phyloP scores from a whole-genome alignment of 2,113 vertebrate species.

The Cyrtonyx montezumae region DNA sequence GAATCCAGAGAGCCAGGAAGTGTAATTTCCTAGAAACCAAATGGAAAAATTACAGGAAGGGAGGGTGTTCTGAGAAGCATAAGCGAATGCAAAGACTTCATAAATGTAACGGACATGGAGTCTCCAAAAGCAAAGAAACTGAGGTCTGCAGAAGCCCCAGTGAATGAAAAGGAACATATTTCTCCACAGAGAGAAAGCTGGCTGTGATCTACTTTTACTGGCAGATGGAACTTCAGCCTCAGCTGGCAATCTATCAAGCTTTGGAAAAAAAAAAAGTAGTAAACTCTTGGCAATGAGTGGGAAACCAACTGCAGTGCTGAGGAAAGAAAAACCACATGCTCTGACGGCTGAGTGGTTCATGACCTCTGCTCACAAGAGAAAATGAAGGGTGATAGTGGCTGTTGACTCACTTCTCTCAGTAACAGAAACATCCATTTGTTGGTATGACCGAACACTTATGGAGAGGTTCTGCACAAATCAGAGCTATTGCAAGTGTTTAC shows the following conservation, averaged over 20 bases:
- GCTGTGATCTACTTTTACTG: slow-evolving; percentile 42
- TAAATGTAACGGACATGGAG: neutral
- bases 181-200: slow-evolving; percentile 29
- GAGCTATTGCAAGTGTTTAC: neutral
- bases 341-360: neutral
- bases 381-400: neutral
- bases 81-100: neutral
- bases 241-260: slow-evolving; percentile 53
- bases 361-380: neutral
- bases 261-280: slow-evolving; percentile 23
- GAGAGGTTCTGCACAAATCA: slow-evolving; percentile 4
- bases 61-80: neutral
- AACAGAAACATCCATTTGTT: neutral
- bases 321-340: slow-evolving; percentile 19
- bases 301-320: slow-evolving; percentile 36
- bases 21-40: slow-evolving; percentile 39
- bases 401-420: slow-evolving; percentile 35
- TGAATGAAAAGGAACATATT: neutral
- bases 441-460: slow-evolving; percentile 2
- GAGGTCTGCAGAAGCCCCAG: slow-evolving; percentile 6
- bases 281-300: slow-evolving; percentile 45
- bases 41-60: neutral
- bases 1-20: slow-evolving; percentile 23
- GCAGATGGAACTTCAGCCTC: slow-evolving; percentile 58
- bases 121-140: slow-evolving; percentile 9